Evolutionary conservation across 2,888 invertebrate species (phyloP), one percentile per base, ranked within the genome.

Genomic region (Meteorus colon): DNA sequence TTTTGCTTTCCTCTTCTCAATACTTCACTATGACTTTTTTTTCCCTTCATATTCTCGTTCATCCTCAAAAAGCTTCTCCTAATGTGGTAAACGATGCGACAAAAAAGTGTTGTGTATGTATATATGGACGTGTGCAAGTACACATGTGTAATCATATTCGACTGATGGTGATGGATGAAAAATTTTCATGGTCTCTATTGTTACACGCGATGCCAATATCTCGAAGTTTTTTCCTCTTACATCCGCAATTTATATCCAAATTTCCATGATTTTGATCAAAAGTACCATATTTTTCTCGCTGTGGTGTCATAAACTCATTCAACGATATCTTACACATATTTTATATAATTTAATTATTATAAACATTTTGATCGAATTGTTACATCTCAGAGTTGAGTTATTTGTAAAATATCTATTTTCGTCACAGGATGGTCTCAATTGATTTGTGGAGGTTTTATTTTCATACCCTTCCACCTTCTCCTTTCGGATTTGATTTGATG

Each of bases 1-100:
- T 71, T 29, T 48, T 16, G 16, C 48, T n/a, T 48, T 41, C 67
- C 76, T 34, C 60, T 59, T 51, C 60, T 74, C 67, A 76, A 73
- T 68, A 75, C 63, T 67, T 37, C 29, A 71, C 69, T 65, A 45
- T 67, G 59, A 79, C 63, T 68, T 65, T 73, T 66, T 74, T 51
- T 55, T 10, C 6, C 41, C 41, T 41, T 72, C 62, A 74, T 67
- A 63, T 74, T n/a, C 29, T 16, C 8, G 34, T 51, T 69, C 6
- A 34, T 4, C 31, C 29, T 51, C 65, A 65, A 19, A 34, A 41
- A 41, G 19, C 65, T 65, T 65, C 19, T 12, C 16, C 29, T 12
- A 19, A 65, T 19, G 41, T 19, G 65, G 41, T 19, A 65, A 65
- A 65, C 19, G 65, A 65, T 37, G 41, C 37, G 65, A 65, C 37